Evolutionary conservation across 2,797 vertebrate genomes (phyloP), one percentile per base, ranked within the genome.

Genomic region (Leuciscus waleckii): DNA sequence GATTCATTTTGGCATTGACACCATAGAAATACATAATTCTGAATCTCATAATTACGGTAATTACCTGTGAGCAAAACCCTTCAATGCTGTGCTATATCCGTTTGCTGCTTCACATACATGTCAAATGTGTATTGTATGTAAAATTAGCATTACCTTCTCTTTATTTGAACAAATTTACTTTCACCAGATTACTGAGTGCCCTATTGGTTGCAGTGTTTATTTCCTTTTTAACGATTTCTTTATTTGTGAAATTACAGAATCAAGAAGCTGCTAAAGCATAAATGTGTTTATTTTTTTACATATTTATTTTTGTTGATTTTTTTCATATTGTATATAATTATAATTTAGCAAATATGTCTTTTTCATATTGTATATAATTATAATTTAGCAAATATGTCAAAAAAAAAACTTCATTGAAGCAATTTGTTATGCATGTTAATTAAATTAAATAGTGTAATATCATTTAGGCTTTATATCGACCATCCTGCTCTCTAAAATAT

Each of bases 111-210:
- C 58, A 61, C 26, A 26, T 26, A 26, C 58, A 13, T 14, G 1
- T 23, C 19, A 23, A 39, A 14, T 43, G 61, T 16, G 61, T 29
- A 14, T 26, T 29, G 13, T 29, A 7, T 63, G 26, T 29, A 63
- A 63, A 29, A 29, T 61, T 61, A 29, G 13, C 26, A 29, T 16
- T 29, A 63, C 26, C 13, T 29, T 29, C 3, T 29, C 26, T 63
- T 63, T 63, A 63, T 29, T 29, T 14, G 0, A 5, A 16, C 3
- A n/a, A 29, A 5, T 0, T 0, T 26, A 13, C 14, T 29, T 63
- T 43, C 41, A 26, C 13, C 39, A 71, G 37, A 43, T 70, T 26
- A 70, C 37, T 0, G 11, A n/a, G 23, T 26, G 11, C 58, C 11
- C 58, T 63, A 13, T 16, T 29, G 11, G 10, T 61, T 61, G n/a